Conservation (phyloP, 2,888 invertebrate species). For the Tetranychus piercei region DNA sequence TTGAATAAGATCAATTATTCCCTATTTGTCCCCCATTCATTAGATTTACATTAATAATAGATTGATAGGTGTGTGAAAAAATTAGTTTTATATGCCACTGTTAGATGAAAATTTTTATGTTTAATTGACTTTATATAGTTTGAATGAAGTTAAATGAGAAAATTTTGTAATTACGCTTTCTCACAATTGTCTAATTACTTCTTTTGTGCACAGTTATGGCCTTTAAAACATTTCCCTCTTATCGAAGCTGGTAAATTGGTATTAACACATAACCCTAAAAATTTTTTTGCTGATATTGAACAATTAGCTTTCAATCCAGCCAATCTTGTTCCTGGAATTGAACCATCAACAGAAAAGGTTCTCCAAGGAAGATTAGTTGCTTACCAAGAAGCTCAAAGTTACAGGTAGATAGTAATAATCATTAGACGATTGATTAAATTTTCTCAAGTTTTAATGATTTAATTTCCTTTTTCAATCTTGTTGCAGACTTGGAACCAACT, state of each 20-base stretch:
- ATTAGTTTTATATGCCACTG: too few relatives aligned
- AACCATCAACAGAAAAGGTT: slow-evolving; percentile 83
- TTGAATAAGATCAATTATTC: too few relatives aligned
- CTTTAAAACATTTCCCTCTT: slow-evolving; percentile 64
- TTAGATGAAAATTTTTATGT: too few relatives aligned
- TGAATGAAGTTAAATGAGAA: too few relatives aligned
- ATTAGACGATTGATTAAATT: background rate
- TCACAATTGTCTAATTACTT: background rate
- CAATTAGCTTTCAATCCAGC: slow-evolving; percentile 78
- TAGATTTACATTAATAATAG: too few relatives aligned
- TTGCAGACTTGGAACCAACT: slow-evolving; percentile 57
- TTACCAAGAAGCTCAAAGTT: slow-evolving; percentile 76
- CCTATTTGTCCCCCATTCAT: too few relatives aligned
- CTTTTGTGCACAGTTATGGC: slow-evolving; percentile 43
- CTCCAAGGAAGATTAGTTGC: slow-evolving; percentile 66
- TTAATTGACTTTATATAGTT: too few relatives aligned
- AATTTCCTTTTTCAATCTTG: background rate
- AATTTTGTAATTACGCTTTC: background rate
- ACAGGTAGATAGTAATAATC: slow-evolving; percentile 38
- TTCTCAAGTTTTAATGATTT: background rate
- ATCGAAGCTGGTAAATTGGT: slow-evolving; percentile 70
- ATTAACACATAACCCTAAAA: slow-evolving; percentile 67
- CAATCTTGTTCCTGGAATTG: slow-evolving; percentile 77
- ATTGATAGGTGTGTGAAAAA: too few relatives aligned
- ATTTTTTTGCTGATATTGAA: slow-evolving; percentile 85